These are phyloP conservation scores for Coracopsis vasa DNA, from an alignment of 2,113 vertebrate genomes.

Conservation along the genomic window DNA sequence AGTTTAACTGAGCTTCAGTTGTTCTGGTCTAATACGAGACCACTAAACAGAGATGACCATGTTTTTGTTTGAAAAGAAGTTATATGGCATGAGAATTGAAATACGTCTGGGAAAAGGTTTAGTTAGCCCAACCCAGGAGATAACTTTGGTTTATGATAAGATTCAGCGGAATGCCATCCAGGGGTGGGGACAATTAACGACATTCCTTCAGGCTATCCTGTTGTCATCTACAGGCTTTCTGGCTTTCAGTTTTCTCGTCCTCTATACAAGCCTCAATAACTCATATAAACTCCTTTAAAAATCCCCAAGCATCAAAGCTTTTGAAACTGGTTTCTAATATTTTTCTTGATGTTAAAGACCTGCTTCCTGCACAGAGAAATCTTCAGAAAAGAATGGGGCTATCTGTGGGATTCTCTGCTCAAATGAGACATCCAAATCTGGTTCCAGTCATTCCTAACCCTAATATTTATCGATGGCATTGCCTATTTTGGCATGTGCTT, in stretches of 20 bases:
- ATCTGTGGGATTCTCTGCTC: neutral
- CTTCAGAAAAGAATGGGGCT: neutral
- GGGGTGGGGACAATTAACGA: neutral
- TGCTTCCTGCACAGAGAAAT: neutral
- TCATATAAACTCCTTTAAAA: neutral
- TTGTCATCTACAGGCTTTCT: neutral
- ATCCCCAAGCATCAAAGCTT: neutral
- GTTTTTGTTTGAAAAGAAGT: neutral
- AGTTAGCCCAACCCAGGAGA: neutral
- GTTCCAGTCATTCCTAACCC: neutral
- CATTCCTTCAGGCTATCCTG: neutral
- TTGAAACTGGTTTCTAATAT: neutral
- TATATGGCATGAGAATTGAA: neutral
- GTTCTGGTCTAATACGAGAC: neutral
- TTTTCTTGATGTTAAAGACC: neutral
- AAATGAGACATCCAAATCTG: neutral
- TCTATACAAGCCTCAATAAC: neutral
- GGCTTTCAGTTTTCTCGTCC: neutral
- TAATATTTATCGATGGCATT: neutral
- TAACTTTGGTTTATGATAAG: neutral
- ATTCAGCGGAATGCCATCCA: neutral
- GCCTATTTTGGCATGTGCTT: neutral
- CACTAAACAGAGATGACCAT: neutral
- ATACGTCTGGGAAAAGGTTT: neutral
- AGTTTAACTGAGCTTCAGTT: neutral